Evolutionary conservation across 1,140 invertebrate species (phyloP).

Genomic region (Aphelinus atriplicis): DNA sequence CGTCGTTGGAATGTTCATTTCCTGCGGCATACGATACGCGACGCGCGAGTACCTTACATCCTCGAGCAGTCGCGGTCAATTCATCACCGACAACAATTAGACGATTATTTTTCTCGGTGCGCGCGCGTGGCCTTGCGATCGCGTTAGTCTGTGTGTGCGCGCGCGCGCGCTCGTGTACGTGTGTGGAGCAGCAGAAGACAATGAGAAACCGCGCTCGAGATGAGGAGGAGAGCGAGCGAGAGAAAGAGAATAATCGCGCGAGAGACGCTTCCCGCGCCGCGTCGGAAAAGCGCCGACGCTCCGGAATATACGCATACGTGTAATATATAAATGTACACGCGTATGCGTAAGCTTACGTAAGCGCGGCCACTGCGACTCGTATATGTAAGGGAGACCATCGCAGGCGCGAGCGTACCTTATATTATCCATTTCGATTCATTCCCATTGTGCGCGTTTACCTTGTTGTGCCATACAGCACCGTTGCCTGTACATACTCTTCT

Average conservation of each 20-base stretch:
- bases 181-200: no score
- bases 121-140: slow-evolving; percentile 1
- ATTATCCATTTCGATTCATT: no score
- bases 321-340: background rate
- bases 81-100: slow-evolving; percentile 17
- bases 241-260: no score
- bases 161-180: background rate
- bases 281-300: background rate
- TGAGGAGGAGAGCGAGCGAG: no score
- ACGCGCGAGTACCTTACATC: background rate
- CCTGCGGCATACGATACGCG: background rate
- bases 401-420: no score
- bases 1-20: slow-evolving; percentile 15
- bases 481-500: no score
- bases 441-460: no score
- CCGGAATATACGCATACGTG: background rate
- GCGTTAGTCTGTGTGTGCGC: background rate
- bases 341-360: no score
- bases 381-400: no score
- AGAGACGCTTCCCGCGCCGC: background rate
- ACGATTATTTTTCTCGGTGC: slow-evolving; percentile 22
- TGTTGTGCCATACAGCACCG: no score
- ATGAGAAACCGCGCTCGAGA: no score
- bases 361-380: no score
- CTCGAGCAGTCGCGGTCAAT: background rate